These are phyloP conservation scores for Andrena chrysosceles DNA, from an alignment of 2,888 invertebrate genomes.

Conservation along the genomic window DNA sequence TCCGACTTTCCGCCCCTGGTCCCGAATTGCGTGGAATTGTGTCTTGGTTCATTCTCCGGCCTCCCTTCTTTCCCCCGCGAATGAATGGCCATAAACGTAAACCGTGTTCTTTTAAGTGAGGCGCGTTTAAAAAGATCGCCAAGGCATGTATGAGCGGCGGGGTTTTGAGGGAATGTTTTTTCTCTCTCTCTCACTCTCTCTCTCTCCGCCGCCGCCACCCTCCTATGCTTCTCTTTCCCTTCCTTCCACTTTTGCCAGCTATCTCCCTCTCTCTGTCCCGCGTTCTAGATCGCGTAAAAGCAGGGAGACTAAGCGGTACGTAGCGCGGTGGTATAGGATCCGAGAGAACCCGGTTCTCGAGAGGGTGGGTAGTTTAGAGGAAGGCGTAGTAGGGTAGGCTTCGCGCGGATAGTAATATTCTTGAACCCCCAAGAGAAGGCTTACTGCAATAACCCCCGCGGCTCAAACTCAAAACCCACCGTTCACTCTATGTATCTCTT, in stretches of 20 bases:
- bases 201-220: conserved; percentile 59
- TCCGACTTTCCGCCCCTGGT: conserved; percentile 44
- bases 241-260: conserved; percentile 21
- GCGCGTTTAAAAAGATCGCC: conserved; percentile 84
- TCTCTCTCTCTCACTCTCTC: conserved; percentile 32
- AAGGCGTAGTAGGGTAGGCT: conserved; percentile 73
- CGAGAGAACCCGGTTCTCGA: conserved; percentile 34
- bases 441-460: conserved; percentile 84
- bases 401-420: conserved; percentile 82
- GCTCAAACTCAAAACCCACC: conserved; percentile 82
- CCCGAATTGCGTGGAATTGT: conserved; percentile 66
- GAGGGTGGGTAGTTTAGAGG: conserved; percentile 67
- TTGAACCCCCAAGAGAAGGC: conserved; percentile 84
- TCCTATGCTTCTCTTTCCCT: conserved; percentile 26
- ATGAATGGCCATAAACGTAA: conserved; percentile 85
- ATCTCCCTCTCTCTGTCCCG: neutral
- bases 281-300: conserved; percentile 40
- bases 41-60: conserved; percentile 44
- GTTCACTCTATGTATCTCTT: conserved; percentile 74
- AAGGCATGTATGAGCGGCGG: conserved; percentile 81
- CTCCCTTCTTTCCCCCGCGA: conserved; percentile 70
- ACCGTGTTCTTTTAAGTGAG: conserved; percentile 85
- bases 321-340: conserved; percentile 62
- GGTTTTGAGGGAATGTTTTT: conserved; percentile 56
- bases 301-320: conserved; percentile 50